Conservation (phyloP, 2,113 vertebrate genomes). For the Puma concolor region DNA sequence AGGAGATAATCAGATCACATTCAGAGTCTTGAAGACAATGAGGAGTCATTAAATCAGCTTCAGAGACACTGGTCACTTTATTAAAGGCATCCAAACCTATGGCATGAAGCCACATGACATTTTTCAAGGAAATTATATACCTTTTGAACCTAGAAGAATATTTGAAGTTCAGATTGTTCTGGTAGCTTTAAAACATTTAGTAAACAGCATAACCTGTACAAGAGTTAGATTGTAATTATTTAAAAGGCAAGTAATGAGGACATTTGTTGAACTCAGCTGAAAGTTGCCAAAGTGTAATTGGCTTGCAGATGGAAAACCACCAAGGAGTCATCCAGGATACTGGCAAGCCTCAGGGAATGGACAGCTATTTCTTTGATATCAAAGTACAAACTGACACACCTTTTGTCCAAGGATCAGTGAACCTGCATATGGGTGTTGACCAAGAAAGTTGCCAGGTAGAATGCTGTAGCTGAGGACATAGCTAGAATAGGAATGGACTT, state of each 20-base stretch:
- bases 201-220: neutral
- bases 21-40: neutral
- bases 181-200: constrained; percentile 28
- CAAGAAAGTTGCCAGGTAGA: neutral
- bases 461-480: neutral
- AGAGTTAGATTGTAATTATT: neutral
- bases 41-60: constrained; percentile 47
- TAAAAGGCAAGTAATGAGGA: neutral
- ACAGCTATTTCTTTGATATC: neutral
- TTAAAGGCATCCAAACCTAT: constrained; percentile 1
- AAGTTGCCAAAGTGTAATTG: neutral
- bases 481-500: neutral
- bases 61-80: constrained; percentile 1
- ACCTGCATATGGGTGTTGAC: too few relatives aligned
- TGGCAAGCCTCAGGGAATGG: neutral
- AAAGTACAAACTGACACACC: neutral
- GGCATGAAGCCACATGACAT: neutral
- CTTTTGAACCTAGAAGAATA: neutral
- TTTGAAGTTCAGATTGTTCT: neutral
- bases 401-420: neutral
- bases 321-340: neutral
- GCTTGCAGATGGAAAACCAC: neutral
- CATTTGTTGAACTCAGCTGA: neutral
- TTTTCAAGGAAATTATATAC: constrained; percentile 3
- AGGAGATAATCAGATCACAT: constrained; percentile 18